Evolutionary conservation across 2,888 invertebrate species (phyloP).

Genomic region (Nowickia ferox): DNA sequence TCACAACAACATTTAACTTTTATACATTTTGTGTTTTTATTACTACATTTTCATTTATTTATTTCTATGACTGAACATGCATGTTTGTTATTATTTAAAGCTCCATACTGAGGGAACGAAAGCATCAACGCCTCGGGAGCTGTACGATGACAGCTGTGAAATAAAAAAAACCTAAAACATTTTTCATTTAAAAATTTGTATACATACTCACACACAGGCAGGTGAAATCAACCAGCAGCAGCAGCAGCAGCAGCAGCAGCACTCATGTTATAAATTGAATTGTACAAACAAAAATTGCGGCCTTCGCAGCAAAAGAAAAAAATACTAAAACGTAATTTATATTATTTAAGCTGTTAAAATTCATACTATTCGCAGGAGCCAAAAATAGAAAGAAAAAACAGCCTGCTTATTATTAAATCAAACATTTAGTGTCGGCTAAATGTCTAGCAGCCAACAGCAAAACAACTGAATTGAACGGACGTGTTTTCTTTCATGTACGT

Average conservation of each 20-base stretch:
- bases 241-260: neutral
- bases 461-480: constrained; percentile 28
- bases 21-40: neutral
- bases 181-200: neutral
- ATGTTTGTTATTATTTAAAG: constrained; percentile 37
- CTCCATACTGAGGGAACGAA: constrained; percentile 29
- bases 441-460: constrained; percentile 39
- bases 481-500: constrained; percentile 14
- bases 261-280: constrained; percentile 43
- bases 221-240: constrained; percentile 15
- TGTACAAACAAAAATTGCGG: constrained; percentile 33
- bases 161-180: constrained; percentile 21
- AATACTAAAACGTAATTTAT: constrained; percentile 29
- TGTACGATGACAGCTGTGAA: constrained; percentile 65
- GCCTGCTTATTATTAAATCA: constrained; percentile 47
- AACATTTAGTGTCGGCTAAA: constrained; percentile 58
- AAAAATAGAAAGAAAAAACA: constrained; percentile 6
- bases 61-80: constrained; percentile 45
- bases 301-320: constrained; percentile 35
- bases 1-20: neutral
- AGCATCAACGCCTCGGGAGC: constrained; percentile 60
- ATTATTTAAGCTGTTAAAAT: constrained; percentile 48
- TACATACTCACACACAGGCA: neutral
- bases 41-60: neutral
- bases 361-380: constrained; percentile 6